Percentiles rank a stretch among this genome's conserved stretches.
Conservation (phyloP, 2,797 vertebrate species). For the Parauchenoglanis punctatus region DNA sequence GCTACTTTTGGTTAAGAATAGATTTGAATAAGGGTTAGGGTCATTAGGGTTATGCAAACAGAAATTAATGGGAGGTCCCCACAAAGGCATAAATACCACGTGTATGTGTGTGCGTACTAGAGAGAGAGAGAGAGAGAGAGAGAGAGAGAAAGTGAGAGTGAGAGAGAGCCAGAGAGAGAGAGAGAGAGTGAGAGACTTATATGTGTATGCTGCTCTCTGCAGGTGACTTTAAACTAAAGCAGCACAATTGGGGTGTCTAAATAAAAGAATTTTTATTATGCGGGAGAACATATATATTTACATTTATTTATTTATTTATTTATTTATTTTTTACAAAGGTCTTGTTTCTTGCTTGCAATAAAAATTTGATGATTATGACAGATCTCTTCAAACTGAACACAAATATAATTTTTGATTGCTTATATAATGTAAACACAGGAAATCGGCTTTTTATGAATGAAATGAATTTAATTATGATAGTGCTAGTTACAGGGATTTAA, state of each 20-base stretch:
- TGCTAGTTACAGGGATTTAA: neutral
- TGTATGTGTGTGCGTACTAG: too few relatives aligned
- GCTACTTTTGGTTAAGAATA: too few relatives aligned
- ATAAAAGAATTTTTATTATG: neutral
- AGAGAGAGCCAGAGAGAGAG: too few relatives aligned
- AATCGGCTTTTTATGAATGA: too few relatives aligned
- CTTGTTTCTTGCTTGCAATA: neutral
- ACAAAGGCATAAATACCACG: too few relatives aligned
- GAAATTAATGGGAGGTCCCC: too few relatives aligned
- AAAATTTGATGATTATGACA: neutral
- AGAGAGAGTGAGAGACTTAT: neutral
- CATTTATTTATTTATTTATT: too few relatives aligned
- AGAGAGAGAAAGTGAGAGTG: too few relatives aligned
- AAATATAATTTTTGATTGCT: neutral
- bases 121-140: too few relatives aligned
- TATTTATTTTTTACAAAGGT: neutral
- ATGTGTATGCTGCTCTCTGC: slow-evolving; percentile 10
- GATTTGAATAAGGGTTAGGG: too few relatives aligned
- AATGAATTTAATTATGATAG: neutral
- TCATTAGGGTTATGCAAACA: too few relatives aligned
- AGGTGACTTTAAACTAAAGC: neutral
- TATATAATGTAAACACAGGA: neutral
- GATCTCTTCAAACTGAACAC: neutral
- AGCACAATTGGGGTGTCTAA: neutral
- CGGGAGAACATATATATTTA: neutral